Conservation (phyloP, 2,113 vertebrate genomes). For the Sitta europaea region DNA sequence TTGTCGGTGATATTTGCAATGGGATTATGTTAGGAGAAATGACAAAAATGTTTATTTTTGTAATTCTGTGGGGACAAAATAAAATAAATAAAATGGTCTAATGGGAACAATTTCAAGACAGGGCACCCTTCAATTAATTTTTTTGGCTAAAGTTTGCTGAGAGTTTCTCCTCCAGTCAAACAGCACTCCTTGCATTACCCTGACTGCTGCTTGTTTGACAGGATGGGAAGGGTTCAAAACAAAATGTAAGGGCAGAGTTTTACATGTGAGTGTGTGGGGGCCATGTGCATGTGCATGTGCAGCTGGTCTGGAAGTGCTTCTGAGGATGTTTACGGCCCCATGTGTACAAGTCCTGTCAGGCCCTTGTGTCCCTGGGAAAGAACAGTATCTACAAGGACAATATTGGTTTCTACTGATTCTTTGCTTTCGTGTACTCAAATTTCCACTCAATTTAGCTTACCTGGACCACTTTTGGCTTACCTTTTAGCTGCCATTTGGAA, state of each 20-base stretch:
- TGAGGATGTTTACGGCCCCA: neutral
- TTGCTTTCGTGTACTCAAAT: neutral
- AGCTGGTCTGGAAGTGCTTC: neutral
- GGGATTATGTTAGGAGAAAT: neutral
- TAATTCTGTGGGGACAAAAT: neutral
- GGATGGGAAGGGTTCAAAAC: neutral
- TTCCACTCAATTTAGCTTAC: neutral
- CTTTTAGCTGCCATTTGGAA: neutral
- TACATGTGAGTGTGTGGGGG: neutral
- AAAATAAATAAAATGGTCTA: neutral
- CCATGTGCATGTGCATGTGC: accelerated
- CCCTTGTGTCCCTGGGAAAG: neutral
- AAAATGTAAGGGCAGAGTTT: neutral
- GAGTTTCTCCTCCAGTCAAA: neutral
- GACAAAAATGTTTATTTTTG: neutral
- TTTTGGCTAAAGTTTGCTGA: neutral
- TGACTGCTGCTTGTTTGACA: accelerated
- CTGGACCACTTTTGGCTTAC: neutral
- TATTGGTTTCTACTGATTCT: neutral
- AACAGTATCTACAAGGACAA: neutral
- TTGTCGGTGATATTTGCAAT: neutral
- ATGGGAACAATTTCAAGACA: neutral
- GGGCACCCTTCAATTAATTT: neutral
- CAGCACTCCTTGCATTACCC: neutral
- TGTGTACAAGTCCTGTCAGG: accelerated